phyloP scores from a whole-genome alignment of 2,888 invertebrate species.

The Erebia palarica region DNA sequence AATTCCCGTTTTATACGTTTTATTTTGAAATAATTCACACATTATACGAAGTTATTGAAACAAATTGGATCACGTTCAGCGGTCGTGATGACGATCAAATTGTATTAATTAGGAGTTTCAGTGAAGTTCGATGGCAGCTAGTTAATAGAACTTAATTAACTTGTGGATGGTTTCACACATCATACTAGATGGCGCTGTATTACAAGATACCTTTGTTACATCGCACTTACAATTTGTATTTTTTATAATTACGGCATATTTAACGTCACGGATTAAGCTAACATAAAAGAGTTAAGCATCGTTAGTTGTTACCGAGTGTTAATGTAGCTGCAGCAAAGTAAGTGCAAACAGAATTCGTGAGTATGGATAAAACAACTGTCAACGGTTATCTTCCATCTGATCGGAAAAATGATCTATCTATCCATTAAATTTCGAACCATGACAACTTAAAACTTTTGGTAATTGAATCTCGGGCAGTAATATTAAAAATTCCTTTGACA shows the following conservation, averaged over 20 bases:
- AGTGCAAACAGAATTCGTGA: slow-evolving; percentile 57
- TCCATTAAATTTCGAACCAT: slow-evolving; percentile 47
- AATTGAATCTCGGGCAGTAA: slow-evolving; percentile 66
- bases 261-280: neutral
- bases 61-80: slow-evolving; percentile 35
- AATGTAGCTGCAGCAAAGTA: slow-evolving; percentile 15
- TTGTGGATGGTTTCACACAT: slow-evolving; percentile 50
- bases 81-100: slow-evolving; percentile 72
- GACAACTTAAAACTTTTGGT: slow-evolving; percentile 58
- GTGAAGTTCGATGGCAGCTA: slow-evolving; percentile 64
- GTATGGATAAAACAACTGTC: slow-evolving; percentile 54
- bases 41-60: slow-evolving; percentile 18
- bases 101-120: slow-evolving; percentile 71
- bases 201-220: neutral
- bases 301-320: neutral
- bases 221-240: neutral
- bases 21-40: slow-evolving; percentile 17
- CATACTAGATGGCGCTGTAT: neutral
- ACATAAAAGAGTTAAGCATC: neutral
- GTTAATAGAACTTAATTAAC: slow-evolving; percentile 79
- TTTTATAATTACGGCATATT: neutral
- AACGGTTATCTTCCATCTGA: slow-evolving; percentile 49
- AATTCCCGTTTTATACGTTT: slow-evolving; percentile 17
- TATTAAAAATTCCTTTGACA: slow-evolving; percentile 80
- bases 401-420: slow-evolving; percentile 54